phyloP scores from a whole-genome alignment of 2,888 invertebrate genomes.

The Eugnorisma glareosa region DNA sequence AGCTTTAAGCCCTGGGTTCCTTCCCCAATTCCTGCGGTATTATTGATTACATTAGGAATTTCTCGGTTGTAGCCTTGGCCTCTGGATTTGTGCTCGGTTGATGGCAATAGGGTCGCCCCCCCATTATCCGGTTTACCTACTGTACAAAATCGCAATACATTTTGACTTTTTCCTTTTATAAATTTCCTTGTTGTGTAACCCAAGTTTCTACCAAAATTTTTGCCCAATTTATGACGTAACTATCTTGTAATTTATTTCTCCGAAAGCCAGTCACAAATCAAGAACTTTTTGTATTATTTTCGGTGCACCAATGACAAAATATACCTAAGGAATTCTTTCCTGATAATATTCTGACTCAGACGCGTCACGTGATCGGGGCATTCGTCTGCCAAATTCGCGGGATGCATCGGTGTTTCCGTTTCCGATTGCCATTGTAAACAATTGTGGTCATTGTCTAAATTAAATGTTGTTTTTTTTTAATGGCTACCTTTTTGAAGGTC shows the following conservation, averaged over 20 bases:
- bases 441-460: slow-evolving; percentile 27
- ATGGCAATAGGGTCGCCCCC: no score
- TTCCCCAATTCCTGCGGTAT: no score
- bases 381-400: slow-evolving; percentile 45
- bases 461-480: not conserved
- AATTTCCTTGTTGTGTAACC: no score
- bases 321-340: slow-evolving; percentile 34
- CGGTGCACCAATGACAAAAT: slow-evolving; percentile 42
- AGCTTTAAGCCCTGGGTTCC: no score
- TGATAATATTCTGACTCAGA: slow-evolving; percentile 46
- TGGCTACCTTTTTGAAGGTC: not conserved
- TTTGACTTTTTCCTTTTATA: not conserved
- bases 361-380: not conserved
- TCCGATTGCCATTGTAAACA: slow-evolving; percentile 33
- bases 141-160: not conserved
- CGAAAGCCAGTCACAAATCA: slow-evolving; percentile 25
- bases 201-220: not conserved
- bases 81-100: no score
- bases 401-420: slow-evolving; percentile 27
- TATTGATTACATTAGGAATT: no score
- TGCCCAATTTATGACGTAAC: slow-evolving; percentile 20
- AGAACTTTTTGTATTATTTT: slow-evolving; percentile 35
- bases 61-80: no score
- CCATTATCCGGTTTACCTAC: no score
- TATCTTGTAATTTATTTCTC: slow-evolving; percentile 21